Evolutionary conservation across 2,113 vertebrate species (phyloP), one percentile per base, ranked within the genome.

Genomic region (Struthio camelus): DNA sequence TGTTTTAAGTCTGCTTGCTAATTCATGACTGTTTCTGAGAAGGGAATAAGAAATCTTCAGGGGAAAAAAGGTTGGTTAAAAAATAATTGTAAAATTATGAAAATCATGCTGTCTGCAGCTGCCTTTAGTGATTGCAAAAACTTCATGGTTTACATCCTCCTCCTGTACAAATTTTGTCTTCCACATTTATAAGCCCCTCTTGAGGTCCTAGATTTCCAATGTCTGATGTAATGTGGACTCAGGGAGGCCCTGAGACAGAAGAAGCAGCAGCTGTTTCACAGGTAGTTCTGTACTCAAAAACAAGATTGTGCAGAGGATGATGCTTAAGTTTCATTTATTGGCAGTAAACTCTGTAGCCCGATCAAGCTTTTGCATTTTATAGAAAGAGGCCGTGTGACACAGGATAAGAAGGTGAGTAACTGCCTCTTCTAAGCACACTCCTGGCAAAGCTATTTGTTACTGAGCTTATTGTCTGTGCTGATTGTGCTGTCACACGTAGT

Each of bases 141-240:
- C 14, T 42, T 67, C 7, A 18, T 54, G 4, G 4, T 67, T 90
- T 59, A 46, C 48, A 42, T 89, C 7, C 34, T 77, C 19, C 69
- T 69, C 65, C 34, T 79, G 50, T 53, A 38, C 32, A 59, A 66
- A 18, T 38, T 82, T 85, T 69, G 40, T 62, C 54, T 86, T 51
- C 11, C 5, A 2, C 7, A 9, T 4, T 6, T 1, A 0, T 34
- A 86, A 66, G 19, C 8, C 78, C 4, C 32, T 62, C 30, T 59
- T 71, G 42, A 81, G 80, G 65, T 44, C 75, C 65, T 67, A 24
- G 2, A 7, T 20, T 91, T 22, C 13, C 50, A 48, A 18, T 8
- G 56, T 36, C 38, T 32, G 77, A 25, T 82, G 28, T 25, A 44
- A 34, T 1, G 1, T 42, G n/a, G 17, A 16, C 44, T 82, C 13